Evolutionary conservation across 2,113 vertebrate genomes (phyloP).

Genomic region (mouse (Mus musculus)): GRCm39 chr3:37506501-37507000

Average conservation of each 20-base stretch:
- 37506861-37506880: not conserved
- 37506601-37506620: slow-evolving; percentile 66
- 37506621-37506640: slow-evolving; percentile 74
- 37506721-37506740: slow-evolving; percentile 58
- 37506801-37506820: slow-evolving; percentile 35
- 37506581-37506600: slow-evolving; percentile 66
- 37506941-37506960: too few species aligned
- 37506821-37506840: slow-evolving; percentile 29
- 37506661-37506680: slow-evolving; percentile 29
- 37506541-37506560: slow-evolving; percentile 63
- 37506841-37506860: slow-evolving; percentile 12
- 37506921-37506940: too few species aligned
- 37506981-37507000: too few species aligned
- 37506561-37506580: slow-evolving; percentile 58
- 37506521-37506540: slow-evolving; percentile 67
- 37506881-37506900: not conserved
- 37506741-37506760: slow-evolving; percentile 40
- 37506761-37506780: not conserved
- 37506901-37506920: too few species aligned
- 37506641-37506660: slow-evolving; percentile 47
- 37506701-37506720: slow-evolving; percentile 42
- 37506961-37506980: too few species aligned
- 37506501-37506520: slow-evolving; percentile 68
- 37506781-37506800: slow-evolving; percentile 1
- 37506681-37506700: not conserved